Percentiles rank a stretch among this genome's conserved stretches.
These are phyloP conservation scores for Zosterops hypoxanthus DNA, from an alignment of 2,113 vertebrate genomes.

Conservation along the genomic window DNA sequence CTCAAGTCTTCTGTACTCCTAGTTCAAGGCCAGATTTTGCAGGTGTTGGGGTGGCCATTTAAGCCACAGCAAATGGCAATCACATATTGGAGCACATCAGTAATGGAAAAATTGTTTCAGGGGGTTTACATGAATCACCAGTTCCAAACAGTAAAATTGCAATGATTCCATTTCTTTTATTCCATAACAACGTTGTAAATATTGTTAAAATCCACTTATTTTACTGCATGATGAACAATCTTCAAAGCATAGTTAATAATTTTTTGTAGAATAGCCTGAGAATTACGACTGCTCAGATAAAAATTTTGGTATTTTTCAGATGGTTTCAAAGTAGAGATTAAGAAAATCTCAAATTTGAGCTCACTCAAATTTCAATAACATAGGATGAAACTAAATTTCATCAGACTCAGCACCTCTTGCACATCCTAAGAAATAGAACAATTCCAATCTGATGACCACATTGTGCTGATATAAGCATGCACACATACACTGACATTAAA, in stretches of 20 bases:
- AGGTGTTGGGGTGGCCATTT: neutral
- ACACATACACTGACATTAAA: neutral
- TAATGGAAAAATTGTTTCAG: neutral
- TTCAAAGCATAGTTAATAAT: neutral
- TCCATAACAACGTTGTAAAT: neutral
- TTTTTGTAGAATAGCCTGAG: neutral
- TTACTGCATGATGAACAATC: neutral
- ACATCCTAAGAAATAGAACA: conserved; percentile 3
- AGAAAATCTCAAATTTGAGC: neutral
- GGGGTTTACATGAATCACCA: neutral
- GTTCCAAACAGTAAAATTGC: neutral
- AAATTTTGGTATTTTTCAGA: neutral
- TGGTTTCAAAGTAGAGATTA: neutral
- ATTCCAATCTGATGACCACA: neutral
- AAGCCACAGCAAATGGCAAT: neutral
- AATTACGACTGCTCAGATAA: neutral
- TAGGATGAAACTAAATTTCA: neutral
- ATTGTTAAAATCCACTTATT: neutral
- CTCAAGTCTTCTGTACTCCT: neutral
- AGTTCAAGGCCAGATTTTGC: neutral
- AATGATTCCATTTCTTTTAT: neutral
- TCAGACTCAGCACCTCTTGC: neutral
- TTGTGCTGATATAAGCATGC: neutral
- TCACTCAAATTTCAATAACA: neutral
- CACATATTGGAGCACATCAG: neutral